These are phyloP conservation scores for Danio rerio DNA, from an alignment of 2,113 vertebrate genomes.

Conservation along the genomic window GRCz12tu NC_133185.1:26861001-26861500, in stretches of 20 bases:
- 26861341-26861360: background rate
- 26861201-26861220: background rate
- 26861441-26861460: background rate
- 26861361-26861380: background rate
- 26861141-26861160: background rate
- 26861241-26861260: slow-evolving; percentile 11
- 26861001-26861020: slow-evolving; percentile 41
- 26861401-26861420: background rate
- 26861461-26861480: too few species aligned
- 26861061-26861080: background rate
- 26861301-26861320: background rate
- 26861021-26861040: slow-evolving; percentile 7
- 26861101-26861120: slow-evolving; percentile 8
- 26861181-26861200: background rate
- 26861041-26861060: slow-evolving; percentile 30
- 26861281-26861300: background rate
- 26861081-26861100: background rate
- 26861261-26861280: slow-evolving; percentile 9
- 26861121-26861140: slow-evolving; percentile 8
- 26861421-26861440: background rate
- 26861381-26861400: background rate
- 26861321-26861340: background rate
- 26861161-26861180: background rate
- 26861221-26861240: background rate
- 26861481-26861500: too few species aligned